Base-by-base conservation (phyloP, 2,797 vertebrate genomes). In the Coendou prehensilis region DNA sequence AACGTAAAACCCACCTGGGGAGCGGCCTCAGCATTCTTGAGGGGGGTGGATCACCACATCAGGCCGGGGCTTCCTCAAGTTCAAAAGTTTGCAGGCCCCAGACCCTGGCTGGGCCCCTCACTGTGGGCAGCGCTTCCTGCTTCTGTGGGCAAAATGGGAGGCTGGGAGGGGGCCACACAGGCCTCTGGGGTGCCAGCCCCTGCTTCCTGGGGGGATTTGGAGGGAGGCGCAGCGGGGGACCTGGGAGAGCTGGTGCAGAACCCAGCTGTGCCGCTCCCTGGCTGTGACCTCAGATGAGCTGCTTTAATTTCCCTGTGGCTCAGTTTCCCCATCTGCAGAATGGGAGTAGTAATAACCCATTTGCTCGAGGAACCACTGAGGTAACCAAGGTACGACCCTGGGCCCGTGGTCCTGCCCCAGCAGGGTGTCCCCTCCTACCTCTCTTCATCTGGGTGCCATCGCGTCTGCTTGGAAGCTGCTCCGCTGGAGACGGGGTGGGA, bases 11-110 rank as follows among this genome's bases (percentile, higher is more conserved):
- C 96, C 95, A 91, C 97, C 76, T 26, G 69, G 76, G 91, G 96
- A 93, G 97, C 97, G 97, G 97, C 97, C 97, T 94, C 76, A 37
- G 97, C 98, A 97, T 98, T 98, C 98, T 98, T 96, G 93, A 96
- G 96, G 94, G 91, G 87, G 98, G 79, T 71, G 71, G 88, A 97
- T 98, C 96, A 98, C 97, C 90, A 63, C 97, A 97, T 86, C 94
- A 97, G 97, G 92, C 97, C 92, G 61, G 91, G 64, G 97, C 97
- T 97, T 98, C 92, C 93, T 98, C 45, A 91, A 97, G 97, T 98
- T 98, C 98, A 98, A 96, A 98, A 98, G 98, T 98, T 97, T 97
- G 96, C 97, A 94, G 76, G 69, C 94, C 93, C 93, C 80, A 81
- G 90, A 76, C 96, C 80, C 76, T 9, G 0, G 67, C 89, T 1